Percentiles rank a stretch among this genome's conserved stretches.
phyloP scores from a whole-genome alignment of 2,113 vertebrate genomes.

The Pholis gunnellus region DNA sequence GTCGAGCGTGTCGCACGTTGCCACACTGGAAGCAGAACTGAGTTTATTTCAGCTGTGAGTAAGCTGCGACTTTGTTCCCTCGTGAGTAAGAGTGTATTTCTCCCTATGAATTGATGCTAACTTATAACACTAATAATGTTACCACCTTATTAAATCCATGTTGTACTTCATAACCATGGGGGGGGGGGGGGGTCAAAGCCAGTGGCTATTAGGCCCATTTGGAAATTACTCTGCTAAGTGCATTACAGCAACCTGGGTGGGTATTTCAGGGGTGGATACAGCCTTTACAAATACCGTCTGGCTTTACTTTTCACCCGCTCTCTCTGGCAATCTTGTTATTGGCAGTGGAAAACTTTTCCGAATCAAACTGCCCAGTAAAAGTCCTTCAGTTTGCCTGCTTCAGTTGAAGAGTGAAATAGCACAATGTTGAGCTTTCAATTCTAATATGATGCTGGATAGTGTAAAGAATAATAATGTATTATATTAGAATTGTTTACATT shows the following conservation, averaged over 20 bases:
- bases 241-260: not conserved
- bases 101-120: not conserved
- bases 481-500: not conserved
- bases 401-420: not conserved
- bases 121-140: not conserved
- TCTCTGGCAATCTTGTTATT: not conserved
- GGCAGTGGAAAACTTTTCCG: not conserved
- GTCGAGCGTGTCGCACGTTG: not conserved
- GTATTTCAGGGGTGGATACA: not conserved
- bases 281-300: not conserved
- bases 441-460: not conserved
- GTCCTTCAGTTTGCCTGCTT: not conserved
- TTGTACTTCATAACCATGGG: not conserved
- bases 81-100: not conserved
- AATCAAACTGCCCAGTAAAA: not conserved
- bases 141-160: not conserved
- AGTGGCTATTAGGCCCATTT: not conserved
- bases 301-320: not conserved
- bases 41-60: not conserved
- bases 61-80: not conserved
- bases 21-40: not conserved
- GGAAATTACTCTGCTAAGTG: not conserved
- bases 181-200: not conserved
- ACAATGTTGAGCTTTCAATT: not conserved
- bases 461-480: not conserved